Evolutionary conservation across 2,888 invertebrate genomes (phyloP), one percentile per base, ranked within the genome.

Genomic region (Hedya salicella): DNA sequence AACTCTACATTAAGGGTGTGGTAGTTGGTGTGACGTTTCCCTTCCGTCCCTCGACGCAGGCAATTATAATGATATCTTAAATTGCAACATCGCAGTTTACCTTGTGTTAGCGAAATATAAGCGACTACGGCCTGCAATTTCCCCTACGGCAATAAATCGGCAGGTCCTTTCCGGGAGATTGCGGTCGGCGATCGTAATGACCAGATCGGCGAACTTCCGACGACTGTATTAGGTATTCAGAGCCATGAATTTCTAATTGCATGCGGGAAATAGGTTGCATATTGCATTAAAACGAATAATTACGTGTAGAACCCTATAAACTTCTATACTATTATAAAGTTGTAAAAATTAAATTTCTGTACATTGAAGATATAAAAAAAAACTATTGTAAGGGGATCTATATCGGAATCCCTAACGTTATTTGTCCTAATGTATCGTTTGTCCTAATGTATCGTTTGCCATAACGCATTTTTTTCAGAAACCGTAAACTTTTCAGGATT

Each of bases 111-210:
- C 32, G 21, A 62, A 63, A 57, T 57, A 57, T 19, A 56, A 42
- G 50, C 39, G 40, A 44, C 32, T 14, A 19, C 62, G 69, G 74
- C 75, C 78, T 80, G 81, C 73, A 71, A 78, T 79, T 81, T 82
- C 80, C 77, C 76, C 74, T 73, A 75, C 74, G 73, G 71, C 82
- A 82, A 82, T 80, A 71, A 52, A 64, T 64, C 50, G 57, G 64
- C 64, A 59, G 73, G 70, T 71, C 69, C 75, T 81, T 83, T 85
- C 81, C 82, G 79, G 83, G 79, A 79, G 76, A 76, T 74, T 74
- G 75, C 66, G 74, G 76, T 74, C 74, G 75, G 71, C 69, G 68
- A 71, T 75, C 73, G 74, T 70, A 78, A 74, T 70, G 71, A 67
- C 70, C 73, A 75, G 72, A 75, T 76, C 74, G 68, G 54, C 57